Percentiles rank a stretch among this genome's conserved stretches.
These are phyloP conservation scores for Anthrax anthrax DNA, from an alignment of 2,888 invertebrate genomes.

Conservation along the genomic window DNA sequence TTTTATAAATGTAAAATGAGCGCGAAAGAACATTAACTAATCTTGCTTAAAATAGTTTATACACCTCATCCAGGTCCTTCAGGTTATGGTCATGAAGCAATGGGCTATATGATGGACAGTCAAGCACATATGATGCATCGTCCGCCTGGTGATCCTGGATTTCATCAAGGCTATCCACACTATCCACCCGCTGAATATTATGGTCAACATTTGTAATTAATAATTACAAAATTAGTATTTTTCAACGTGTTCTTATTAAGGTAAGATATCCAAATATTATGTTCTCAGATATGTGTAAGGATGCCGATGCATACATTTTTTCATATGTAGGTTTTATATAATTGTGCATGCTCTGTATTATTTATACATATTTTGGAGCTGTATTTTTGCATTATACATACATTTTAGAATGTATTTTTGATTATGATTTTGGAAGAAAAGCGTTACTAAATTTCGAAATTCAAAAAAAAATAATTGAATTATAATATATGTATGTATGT, in stretches of 20 bases:
- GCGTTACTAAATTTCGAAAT: no score
- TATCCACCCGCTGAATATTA: constrained; percentile 88
- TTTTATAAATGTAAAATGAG: not conserved
- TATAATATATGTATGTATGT: no score
- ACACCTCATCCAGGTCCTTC: constrained; percentile 88
- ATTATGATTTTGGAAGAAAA: no score
- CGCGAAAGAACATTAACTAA: constrained; percentile 12
- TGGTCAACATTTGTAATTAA: constrained; percentile 78
- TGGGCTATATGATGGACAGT: constrained; percentile 97
- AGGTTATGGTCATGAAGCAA: constrained; percentile 93
- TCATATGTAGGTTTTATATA: no score
- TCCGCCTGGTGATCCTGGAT: constrained; percentile 82
- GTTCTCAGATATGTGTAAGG: not conserved
- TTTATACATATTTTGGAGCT: no score
- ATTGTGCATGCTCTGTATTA: no score
- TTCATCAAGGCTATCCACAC: constrained; percentile 82
- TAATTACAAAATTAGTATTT: constrained; percentile 5
- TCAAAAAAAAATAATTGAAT: no score
- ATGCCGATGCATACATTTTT: no score
- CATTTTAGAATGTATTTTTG: no score
- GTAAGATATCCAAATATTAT: not conserved
- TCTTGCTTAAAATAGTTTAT: constrained; percentile 48
- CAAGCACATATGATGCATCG: constrained; percentile 93
- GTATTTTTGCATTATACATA: no score
- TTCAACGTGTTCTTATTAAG: not conserved